Base-by-base conservation (phyloP, 1,140 invertebrate species). In the Rhizoglyphus robini region DNA sequence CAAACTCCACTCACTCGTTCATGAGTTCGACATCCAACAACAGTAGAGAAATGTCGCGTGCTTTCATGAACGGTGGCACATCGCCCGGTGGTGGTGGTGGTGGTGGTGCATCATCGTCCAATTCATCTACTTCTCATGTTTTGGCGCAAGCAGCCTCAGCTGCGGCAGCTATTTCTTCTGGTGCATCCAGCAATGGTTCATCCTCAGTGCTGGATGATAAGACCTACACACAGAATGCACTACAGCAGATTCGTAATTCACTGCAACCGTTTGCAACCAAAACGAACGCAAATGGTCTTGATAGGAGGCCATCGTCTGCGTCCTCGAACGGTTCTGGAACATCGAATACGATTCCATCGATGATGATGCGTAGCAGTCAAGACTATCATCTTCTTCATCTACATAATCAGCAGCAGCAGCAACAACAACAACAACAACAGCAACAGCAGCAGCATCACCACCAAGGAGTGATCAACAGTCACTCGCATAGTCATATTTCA, bases 161-260 rank as follows among this genome's bases (percentile, higher is more conserved):
- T n/a, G n/a, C n/a, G n/a, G n/a, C n/a, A n/a, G n/a, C n/a, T n/a
- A n/a, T n/a, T n/a, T n/a, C n/a, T n/a, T n/a, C n/a, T n/a, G n/a
- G n/a, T n/a, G n/a, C n/a, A n/a, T n/a, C n/a, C n/a, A n/a, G n/a
- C n/a, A n/a, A n/a, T n/a, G n/a, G n/a, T n/a, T n/a, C n/a, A n/a
- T 41, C 36, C 36, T 41, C 36, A 41, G 18, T 41, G 36, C 18
- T 41, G 18, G 20, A 54, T 32, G 51, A 54, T 32, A 54, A 54
- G 20, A 8, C 51, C 20, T 90, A 90, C 76, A 85, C 87, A 76
- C 86, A 88, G 74, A 88, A 90, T 77, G 87, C 88, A 71, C 80
- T 92, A 76, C 86, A 86, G 75, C 84, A 88, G 76, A 92, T 92
- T 72, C 81, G 88, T 63, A 88, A 88, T 73, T 88, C 87, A 51